Evolutionary conservation across 2,113 vertebrate species (phyloP), one percentile per base, ranked within the genome.

Genomic region (Pedetes capensis): DNA sequence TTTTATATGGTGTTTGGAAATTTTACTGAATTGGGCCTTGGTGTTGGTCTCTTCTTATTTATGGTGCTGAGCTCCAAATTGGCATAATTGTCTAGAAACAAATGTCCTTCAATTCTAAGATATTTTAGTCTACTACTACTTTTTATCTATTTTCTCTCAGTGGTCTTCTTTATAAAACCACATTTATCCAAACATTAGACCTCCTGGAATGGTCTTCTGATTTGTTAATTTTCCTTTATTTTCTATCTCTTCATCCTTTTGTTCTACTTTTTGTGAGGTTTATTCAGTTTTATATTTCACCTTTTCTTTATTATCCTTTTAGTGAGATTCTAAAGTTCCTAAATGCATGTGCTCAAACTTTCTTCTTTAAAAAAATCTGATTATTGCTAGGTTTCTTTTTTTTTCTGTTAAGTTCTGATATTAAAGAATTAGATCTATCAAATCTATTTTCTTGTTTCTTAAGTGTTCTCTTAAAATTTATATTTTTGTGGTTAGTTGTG

Each of bases 381-480:
- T 91, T 80, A 87, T 94, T 55, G 23, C 11, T 86, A 59, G 25
- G 64, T 92, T 71, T 76, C 57, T 82, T 11, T n/a, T 84, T 55
- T 51, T 72, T 49, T 2, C n/a, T 85, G 22, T 42, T 8, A 71
- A n/a, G 4, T 78, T 93, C n/a, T 61, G 25, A 1, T 42, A 20
- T 69, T 37, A 93, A 94, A 88, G 3, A 85, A 75, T 84, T 55
- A 39, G 5, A 78, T 64, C n/a, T 81, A 37, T 51, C 34, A 39
- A 42, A 78, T 66, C 34, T 44, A 76, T 76, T 51, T 78, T 79
- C 4, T 87, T 89, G 29, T 1, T 87, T 66, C 14, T 89, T 81
- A 8, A 37, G 20, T 72, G 12, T 89, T 91, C 34, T 89, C 47
- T 91, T 86, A 25, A 93, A 78, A 78, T 91, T 91, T 68, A 89